Evolutionary conservation across 2,888 invertebrate species (phyloP).

Genomic region (Caenorhabditis sp.): DNA sequence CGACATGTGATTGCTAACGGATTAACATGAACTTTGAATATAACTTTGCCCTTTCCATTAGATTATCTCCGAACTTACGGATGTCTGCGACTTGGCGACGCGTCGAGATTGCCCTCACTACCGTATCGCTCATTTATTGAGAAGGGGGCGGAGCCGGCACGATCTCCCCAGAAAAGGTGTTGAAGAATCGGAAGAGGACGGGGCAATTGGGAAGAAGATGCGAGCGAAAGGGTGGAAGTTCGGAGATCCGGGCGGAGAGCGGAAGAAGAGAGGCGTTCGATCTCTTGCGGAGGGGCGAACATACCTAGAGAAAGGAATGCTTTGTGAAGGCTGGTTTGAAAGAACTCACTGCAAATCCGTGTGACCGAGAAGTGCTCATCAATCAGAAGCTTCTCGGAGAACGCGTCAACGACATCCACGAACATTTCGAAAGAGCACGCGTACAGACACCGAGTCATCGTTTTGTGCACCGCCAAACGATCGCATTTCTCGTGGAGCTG

Average conservation of each 20-base stretch:
- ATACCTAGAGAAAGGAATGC: conserved; percentile 24
- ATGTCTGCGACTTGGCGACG: conserved; percentile 37
- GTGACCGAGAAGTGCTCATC: conserved; percentile 52
- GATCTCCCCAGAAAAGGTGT: conserved; percentile 67
- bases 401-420: conserved; percentile 61
- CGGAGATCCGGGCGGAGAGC: conserved; percentile 22
- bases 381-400: conserved; percentile 57
- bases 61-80: conserved; percentile 32
- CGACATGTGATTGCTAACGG: conserved; percentile 1
- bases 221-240: conserved; percentile 35
- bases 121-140: conserved; percentile 29
- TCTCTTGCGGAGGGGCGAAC: conserved; percentile 51
- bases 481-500: conserved; percentile 66
- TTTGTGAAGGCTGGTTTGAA: not conserved
- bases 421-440: conserved; percentile 63
- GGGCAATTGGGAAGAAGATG: conserved; percentile 31
- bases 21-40: conserved; percentile 1
- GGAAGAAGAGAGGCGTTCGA: conserved; percentile 9
- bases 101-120: conserved; percentile 46
- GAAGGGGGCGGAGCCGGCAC: not conserved
- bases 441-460: conserved; percentile 60
- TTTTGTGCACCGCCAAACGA: conserved; percentile 60
- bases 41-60: not conserved
- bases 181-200: conserved; percentile 62
- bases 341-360: conserved; percentile 37